phyloP scores from a whole-genome alignment of 2,113 vertebrate species.

The Epinephelus cyanopodus region DNA sequence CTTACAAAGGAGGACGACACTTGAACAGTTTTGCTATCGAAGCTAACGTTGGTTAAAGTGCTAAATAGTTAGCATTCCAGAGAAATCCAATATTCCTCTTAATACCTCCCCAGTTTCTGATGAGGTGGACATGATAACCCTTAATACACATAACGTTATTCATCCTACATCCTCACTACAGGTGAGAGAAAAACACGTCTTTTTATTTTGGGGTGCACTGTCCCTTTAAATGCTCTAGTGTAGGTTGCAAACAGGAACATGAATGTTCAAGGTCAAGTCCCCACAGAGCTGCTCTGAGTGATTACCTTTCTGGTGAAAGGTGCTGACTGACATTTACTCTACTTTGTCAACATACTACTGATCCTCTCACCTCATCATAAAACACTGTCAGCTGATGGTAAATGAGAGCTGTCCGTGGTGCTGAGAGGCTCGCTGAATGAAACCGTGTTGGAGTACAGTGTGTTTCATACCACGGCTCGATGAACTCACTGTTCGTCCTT shows the following conservation, averaged over 20 bases:
- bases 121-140: too few relatives aligned
- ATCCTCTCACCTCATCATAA: neutral
- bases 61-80: too few relatives aligned
- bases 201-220: too few relatives aligned
- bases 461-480: neutral
- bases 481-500: neutral
- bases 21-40: too few relatives aligned
- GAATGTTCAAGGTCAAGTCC: slow-evolving; percentile 5
- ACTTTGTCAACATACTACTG: neutral
- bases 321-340: neutral
- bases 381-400: neutral
- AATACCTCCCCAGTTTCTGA: too few relatives aligned
- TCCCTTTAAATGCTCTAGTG: neutral
- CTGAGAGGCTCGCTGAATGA: slow-evolving; percentile 25
- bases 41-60: too few relatives aligned
- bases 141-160: too few relatives aligned
- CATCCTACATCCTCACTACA: too few relatives aligned
- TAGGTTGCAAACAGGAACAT: neutral
- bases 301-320: slow-evolving; percentile 12
- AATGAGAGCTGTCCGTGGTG: slow-evolving; percentile 13
- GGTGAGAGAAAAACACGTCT: too few relatives aligned
- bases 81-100: too few relatives aligned
- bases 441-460: neutral
- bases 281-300: neutral
- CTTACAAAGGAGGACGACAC: too few relatives aligned